phyloP scores from a whole-genome alignment of 2,113 vertebrate genomes.

The Sphyrna mokarran region DNA sequence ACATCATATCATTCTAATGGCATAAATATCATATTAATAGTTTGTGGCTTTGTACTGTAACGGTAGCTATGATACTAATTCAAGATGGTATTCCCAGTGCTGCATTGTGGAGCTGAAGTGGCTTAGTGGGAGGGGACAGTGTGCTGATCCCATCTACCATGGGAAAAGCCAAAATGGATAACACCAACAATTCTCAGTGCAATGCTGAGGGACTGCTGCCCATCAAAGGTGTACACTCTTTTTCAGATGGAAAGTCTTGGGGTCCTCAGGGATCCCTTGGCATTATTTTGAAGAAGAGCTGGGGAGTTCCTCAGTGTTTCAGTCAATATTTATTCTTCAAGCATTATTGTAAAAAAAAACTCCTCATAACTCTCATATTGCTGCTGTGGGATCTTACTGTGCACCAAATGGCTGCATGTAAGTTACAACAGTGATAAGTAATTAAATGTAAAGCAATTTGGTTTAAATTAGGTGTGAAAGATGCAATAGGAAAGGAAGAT shows the following conservation, averaged over 20 bases:
- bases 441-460: background rate
- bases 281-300: background rate
- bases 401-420: background rate
- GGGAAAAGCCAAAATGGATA: too few species aligned
- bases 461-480: background rate
- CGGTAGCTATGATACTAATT: background rate
- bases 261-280: background rate
- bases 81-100: background rate
- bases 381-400: background rate
- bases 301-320: background rate
- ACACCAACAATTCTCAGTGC: background rate
- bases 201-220: background rate
- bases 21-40: background rate
- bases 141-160: too few species aligned
- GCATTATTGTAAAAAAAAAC: background rate
- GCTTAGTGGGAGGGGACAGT: too few species aligned
- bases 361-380: background rate
- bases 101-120: too few species aligned
- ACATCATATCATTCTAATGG: background rate
- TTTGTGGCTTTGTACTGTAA: background rate
- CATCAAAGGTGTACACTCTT: background rate
- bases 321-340: background rate
- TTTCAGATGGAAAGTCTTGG: background rate
- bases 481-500: background rate
- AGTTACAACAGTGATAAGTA: background rate